Evolutionary conservation across 2,888 invertebrate species (phyloP).

Genomic region (Eupithecia abbreviata): DNA sequence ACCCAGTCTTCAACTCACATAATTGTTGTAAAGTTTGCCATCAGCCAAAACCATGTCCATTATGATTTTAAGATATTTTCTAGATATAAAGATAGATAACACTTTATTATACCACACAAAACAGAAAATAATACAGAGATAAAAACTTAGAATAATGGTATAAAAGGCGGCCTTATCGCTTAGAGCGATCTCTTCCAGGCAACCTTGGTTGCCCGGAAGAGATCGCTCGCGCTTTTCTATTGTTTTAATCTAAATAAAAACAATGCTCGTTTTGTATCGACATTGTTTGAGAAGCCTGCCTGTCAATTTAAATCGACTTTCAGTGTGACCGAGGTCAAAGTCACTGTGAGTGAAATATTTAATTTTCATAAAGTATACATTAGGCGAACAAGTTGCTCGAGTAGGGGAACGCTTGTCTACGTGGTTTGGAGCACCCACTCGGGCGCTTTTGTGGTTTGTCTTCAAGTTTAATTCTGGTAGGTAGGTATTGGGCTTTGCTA

Average conservation of each 20-base stretch:
- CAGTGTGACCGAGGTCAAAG: slow-evolving; percentile 22
- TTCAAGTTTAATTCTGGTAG: neutral
- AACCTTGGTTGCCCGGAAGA: too few relatives aligned
- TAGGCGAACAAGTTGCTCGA: slow-evolving; percentile 63
- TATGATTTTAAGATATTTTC: neutral
- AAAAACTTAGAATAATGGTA: too few relatives aligned
- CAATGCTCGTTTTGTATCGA: neutral
- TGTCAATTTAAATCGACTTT: neutral
- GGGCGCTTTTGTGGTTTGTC: slow-evolving; percentile 1
- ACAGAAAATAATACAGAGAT: too few relatives aligned
- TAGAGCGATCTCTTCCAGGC: too few relatives aligned
- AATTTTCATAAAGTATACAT: slow-evolving; percentile 83
- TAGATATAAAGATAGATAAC: too few relatives aligned
- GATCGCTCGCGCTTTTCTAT: too few relatives aligned
- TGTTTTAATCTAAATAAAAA: neutral
- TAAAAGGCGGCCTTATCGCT: too few relatives aligned
- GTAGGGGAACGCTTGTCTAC: slow-evolving; percentile 53
- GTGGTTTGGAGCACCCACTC: slow-evolving; percentile 24
- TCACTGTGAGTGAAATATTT: slow-evolving; percentile 78
- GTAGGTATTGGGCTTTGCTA: neutral
- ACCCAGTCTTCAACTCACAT: too few relatives aligned
- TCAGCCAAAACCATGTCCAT: neutral
- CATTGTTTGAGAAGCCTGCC: neutral
- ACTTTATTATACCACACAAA: too few relatives aligned
- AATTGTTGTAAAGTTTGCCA: neutral